Percentiles rank a stretch among this genome's conserved stretches.
These are phyloP conservation scores for Bruchidius siliquastri DNA, from an alignment of 2,888 invertebrate species.

Conservation along the genomic window DNA sequence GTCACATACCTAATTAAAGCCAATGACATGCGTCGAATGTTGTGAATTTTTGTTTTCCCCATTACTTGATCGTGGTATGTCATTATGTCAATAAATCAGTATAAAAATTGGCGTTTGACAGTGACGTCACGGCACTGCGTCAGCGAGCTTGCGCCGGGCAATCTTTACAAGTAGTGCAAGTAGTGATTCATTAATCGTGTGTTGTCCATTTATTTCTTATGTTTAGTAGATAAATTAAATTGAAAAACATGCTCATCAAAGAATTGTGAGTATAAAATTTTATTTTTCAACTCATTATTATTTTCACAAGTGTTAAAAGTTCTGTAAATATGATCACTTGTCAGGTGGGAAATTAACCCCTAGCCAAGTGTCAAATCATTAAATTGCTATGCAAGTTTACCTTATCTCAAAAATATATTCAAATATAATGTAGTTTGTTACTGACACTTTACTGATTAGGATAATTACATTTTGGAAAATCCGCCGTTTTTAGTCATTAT, in stretches of 20 bases:
- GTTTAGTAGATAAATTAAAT: conserved; percentile 25
- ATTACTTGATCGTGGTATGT: no score
- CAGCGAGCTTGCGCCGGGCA: conserved; percentile 60
- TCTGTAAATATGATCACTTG: conserved; percentile 10
- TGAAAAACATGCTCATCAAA: conserved; percentile 61
- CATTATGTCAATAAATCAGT: conserved; percentile 8
- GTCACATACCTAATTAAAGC: no score
- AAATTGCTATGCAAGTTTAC: not conserved
- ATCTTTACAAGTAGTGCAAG: conserved; percentile 49
- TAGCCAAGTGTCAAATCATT: conserved; percentile 14
- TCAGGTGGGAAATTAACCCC: conserved; percentile 16
- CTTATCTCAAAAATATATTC: not conserved
- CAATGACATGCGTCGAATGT: no score
- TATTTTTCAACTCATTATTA: conserved; percentile 5
- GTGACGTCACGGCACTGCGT: conserved; percentile 62
- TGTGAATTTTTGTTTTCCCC: no score
- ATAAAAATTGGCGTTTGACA: conserved; percentile 7
- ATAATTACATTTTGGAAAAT: not conserved
- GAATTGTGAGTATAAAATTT: conserved; percentile 60
- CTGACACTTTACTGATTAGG: not conserved
- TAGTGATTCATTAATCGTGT: conserved; percentile 50
- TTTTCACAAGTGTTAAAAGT: conserved; percentile 1
- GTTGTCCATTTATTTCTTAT: conserved; percentile 35
- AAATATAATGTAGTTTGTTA: not conserved
- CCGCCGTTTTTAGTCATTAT: not conserved